Percentiles rank a stretch among this genome's conserved stretches.
Evolutionary conservation across 1,140 invertebrate genomes (phyloP).

Genomic region (Ericerus pela): DNA sequence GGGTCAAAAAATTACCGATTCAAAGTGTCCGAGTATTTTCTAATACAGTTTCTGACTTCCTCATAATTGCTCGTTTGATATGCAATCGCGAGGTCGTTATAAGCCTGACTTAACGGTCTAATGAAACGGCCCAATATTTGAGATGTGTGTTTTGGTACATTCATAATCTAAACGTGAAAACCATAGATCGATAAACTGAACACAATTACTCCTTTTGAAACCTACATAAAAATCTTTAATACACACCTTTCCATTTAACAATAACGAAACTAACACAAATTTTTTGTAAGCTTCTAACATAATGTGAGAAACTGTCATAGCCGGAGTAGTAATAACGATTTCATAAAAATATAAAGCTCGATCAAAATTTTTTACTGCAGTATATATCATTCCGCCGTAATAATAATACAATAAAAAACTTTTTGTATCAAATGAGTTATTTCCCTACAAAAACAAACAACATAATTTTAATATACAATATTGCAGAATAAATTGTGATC

Average conservation of each 20-base stretch:
- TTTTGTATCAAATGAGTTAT: constrained; percentile 73
- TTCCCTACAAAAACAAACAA: constrained; percentile 31
- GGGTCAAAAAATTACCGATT: constrained; percentile 30
- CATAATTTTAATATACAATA: not conserved
- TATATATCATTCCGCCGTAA: constrained; percentile 94
- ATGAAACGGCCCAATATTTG: constrained; percentile 78
- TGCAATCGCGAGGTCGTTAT: constrained; percentile 73
- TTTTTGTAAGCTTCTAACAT: constrained; percentile 97
- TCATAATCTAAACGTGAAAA: not conserved
- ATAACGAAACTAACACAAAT: constrained; percentile 79
- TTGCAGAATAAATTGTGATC: constrained; percentile 9
- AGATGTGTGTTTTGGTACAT: constrained; percentile 79
- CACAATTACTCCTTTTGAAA: not conserved
- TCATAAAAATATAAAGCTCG: constrained; percentile 89
- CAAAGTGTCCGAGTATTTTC: constrained; percentile 66
- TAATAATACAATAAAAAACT: constrained; percentile 90
- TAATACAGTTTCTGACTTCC: constrained; percentile 51
- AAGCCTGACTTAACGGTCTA: constrained; percentile 79
- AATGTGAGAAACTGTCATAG: constrained; percentile 84
- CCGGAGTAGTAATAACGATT: constrained; percentile 82
- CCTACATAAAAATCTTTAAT: not conserved
- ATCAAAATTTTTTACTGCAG: constrained; percentile 81
- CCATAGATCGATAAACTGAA: not conserved
- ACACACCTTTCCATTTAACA: constrained; percentile 72
- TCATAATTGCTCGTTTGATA: constrained; percentile 60